These are phyloP conservation scores for Phaethon lepturus DNA, from an alignment of 2,113 vertebrate genomes.

Conservation along the genomic window DNA sequence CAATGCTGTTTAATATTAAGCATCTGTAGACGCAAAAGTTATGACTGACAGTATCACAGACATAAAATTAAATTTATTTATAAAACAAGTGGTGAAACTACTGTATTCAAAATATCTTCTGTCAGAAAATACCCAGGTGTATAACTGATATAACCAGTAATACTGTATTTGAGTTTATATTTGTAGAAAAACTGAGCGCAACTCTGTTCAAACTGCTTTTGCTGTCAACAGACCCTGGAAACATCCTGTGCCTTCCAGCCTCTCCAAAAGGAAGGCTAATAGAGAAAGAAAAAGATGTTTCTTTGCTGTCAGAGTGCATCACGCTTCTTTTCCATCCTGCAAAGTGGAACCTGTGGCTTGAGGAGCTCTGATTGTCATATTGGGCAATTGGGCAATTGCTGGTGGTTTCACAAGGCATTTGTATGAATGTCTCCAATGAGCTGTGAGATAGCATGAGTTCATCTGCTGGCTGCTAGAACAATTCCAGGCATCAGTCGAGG, in stretches of 20 bases:
- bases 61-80: background rate
- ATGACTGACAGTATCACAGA: background rate
- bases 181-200: background rate
- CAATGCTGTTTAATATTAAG: background rate
- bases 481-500: background rate
- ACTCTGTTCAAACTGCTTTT: background rate
- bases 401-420: constrained; percentile 7
- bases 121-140: background rate
- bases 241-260: constrained; percentile 24
- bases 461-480: background rate
- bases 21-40: background rate
- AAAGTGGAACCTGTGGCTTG: constrained; percentile 11
- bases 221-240: background rate
- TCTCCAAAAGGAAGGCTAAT: background rate
- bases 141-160: background rate
- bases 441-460: background rate
- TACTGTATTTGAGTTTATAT: background rate
- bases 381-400: constrained; percentile 19
- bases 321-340: background rate
- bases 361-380: constrained; percentile 23
- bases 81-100: background rate
- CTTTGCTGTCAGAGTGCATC: constrained; percentile 42
- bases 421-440: background rate
- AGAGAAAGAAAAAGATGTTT: constrained; percentile 31
- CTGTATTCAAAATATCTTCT: background rate